Percentiles rank a stretch among this genome's conserved stretches.
Conservation (phyloP, 2,113 vertebrate species). For the Crypturellus undulatus region DNA sequence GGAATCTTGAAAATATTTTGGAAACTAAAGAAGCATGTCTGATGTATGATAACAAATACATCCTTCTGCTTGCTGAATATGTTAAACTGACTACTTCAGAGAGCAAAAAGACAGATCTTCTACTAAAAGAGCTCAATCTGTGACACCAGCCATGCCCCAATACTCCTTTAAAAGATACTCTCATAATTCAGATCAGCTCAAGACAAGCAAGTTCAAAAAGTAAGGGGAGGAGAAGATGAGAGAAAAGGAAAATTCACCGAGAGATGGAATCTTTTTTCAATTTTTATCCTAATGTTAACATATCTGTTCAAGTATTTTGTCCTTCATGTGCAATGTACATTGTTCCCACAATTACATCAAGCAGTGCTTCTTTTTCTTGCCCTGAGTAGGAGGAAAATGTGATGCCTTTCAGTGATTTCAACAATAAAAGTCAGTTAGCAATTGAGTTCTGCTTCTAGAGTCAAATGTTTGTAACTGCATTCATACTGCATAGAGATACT, state of each 20-base stretch:
- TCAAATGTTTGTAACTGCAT: neutral
- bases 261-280: neutral
- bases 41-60: neutral
- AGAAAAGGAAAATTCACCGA: rapidly evolving
- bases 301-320: neutral
- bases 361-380: neutral
- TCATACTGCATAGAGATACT: neutral
- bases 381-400: neutral
- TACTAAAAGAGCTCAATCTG: neutral
- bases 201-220: neutral
- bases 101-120: neutral
- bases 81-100: neutral
- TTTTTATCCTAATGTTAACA: neutral
- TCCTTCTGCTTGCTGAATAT: neutral
- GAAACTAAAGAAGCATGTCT: neutral
- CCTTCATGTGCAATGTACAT: neutral
- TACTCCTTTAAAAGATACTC: neutral
- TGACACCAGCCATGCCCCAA: neutral
- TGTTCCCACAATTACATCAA: neutral
- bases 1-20: neutral
- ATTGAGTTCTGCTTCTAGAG: rapidly evolving
- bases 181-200: neutral
- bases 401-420: neutral
- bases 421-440: neutral
- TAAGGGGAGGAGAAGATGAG: neutral